Conservation (phyloP, 2,888 invertebrate genomes). For the Mythimna pallens region DNA sequence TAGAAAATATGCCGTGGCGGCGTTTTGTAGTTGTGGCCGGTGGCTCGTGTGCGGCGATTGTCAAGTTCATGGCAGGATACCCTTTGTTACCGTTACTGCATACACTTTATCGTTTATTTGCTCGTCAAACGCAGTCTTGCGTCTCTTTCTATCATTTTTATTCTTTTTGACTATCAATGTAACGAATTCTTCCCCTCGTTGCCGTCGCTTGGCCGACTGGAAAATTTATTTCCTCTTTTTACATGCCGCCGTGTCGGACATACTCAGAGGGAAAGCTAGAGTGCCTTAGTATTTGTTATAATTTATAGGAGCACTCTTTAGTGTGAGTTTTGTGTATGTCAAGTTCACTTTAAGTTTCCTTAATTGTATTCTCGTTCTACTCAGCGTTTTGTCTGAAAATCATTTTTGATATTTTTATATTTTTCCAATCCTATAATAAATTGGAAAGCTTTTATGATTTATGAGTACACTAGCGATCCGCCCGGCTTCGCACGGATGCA, state of each 20-base stretch:
- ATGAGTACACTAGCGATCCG: slow-evolving; percentile 2
- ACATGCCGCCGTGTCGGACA: not conserved
- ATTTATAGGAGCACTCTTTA: not conserved
- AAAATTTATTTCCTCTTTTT: slow-evolving; percentile 7
- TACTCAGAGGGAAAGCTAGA: not conserved
- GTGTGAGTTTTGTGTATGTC: not conserved
- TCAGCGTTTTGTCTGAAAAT: not conserved
- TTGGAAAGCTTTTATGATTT: slow-evolving; percentile 29
- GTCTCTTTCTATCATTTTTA: not conserved
- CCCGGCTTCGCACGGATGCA: no score
- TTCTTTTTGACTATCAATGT: slow-evolving; percentile 8
- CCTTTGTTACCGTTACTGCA: not conserved
- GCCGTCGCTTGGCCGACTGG: not conserved
- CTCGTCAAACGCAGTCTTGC: not conserved
- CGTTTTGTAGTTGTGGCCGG: no score
- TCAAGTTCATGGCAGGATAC: not conserved
- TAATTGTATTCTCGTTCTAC: not conserved
- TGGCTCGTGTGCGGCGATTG: no score
- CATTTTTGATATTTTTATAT: not conserved
- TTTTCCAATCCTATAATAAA: not conserved
- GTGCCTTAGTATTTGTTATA: not conserved
- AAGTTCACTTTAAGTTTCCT: not conserved
- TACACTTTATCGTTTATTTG: not conserved
- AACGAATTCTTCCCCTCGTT: not conserved
- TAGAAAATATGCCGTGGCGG: no score